phyloP scores from a whole-genome alignment of 2,797 vertebrate genomes.

The Enteromius thamalakanensis region DNA sequence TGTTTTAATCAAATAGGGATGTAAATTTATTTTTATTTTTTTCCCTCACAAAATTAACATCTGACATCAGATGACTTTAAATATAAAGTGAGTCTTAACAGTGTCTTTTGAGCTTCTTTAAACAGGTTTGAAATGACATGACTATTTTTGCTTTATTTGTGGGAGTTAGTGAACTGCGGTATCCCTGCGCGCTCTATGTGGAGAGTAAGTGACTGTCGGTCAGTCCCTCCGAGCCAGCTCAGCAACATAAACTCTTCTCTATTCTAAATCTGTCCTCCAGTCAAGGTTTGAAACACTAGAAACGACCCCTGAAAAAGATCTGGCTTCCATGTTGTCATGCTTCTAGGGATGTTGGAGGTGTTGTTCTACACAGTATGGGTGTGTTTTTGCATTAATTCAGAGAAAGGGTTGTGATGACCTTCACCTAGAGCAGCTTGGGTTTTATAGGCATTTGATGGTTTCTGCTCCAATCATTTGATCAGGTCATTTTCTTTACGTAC shows the following conservation, averaged over 20 bases:
- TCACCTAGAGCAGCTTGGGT: conserved; percentile 36
- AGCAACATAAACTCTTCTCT: conserved; percentile 13
- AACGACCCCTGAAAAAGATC: not conserved
- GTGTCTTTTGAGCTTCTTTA: not conserved
- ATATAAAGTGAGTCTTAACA: too few species aligned
- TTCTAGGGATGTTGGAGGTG: not conserved
- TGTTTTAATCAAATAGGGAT: not conserved
- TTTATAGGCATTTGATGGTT: not conserved
- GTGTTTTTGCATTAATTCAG: conserved; percentile 28
- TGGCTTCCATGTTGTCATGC: not conserved
- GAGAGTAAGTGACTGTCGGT: not conserved
- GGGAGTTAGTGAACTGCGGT: conserved; percentile 10
- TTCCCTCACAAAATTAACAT: not conserved
- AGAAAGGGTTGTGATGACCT: conserved; percentile 43
- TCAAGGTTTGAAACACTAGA: conserved; percentile 34
- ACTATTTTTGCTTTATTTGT: not conserved
- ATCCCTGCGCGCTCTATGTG: conserved; percentile 4
- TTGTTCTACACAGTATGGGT: not conserved
- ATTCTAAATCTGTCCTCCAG: conserved; percentile 13
- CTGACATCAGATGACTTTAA: not conserved
- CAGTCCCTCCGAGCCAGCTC: conserved; percentile 23
- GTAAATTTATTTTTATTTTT: not conserved
- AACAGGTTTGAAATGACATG: not conserved
- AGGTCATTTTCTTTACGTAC: not conserved
- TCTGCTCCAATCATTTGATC: not conserved